Evolutionary conservation across 2,113 vertebrate genomes (phyloP), one percentile per base, ranked within the genome.

Genomic region (Tragulus kanchil): DNA sequence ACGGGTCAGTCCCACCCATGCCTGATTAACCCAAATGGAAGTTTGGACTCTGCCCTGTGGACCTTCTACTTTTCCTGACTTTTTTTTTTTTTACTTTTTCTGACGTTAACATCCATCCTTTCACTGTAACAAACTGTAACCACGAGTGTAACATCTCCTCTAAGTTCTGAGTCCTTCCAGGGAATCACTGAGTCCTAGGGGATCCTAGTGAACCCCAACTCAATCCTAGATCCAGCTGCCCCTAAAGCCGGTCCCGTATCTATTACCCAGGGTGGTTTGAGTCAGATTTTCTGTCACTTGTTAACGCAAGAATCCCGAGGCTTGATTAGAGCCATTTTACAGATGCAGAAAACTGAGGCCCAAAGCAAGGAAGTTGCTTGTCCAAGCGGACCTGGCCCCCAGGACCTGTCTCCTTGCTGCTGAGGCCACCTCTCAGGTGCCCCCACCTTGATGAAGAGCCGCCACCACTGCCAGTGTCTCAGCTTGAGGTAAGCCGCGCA

Each of bases 381-480:
- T 3, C 8, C 23, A 19, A 36, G 71, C 31, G 62, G 45, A 26
- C 23, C 50, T n/a, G n/a, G 31, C 87, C 15, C 14, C 5, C 0
- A 25, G 5, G 42, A 8, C 31, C 75, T 4, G 42, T 19, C 42
- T 4, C 42, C 61, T 16, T 21, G 7, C 62, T 1, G 11, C 77
- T n/a, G 11, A 1, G 61, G 25, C 50, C 54, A 1, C 65, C 50
- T 31, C 36, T 45, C 64, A 10, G 10, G 9, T 0, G 54, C 23
- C 54, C 91, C 65, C 97, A 99, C 99, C 99, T 99, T 99, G 87
- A 98, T 99, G 97, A 99, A 99, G 45, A 99, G 98, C 11, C 99
- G 98, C 99, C 99, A 99, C 99, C 99, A 99, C 95, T 99, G 99
- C 99, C 99, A 99, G 98, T 99, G 99, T 77, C 99, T 98, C 92